phyloP scores from a whole-genome alignment of 1,140 invertebrate genomes.

The Eumaeus atala region DNA sequence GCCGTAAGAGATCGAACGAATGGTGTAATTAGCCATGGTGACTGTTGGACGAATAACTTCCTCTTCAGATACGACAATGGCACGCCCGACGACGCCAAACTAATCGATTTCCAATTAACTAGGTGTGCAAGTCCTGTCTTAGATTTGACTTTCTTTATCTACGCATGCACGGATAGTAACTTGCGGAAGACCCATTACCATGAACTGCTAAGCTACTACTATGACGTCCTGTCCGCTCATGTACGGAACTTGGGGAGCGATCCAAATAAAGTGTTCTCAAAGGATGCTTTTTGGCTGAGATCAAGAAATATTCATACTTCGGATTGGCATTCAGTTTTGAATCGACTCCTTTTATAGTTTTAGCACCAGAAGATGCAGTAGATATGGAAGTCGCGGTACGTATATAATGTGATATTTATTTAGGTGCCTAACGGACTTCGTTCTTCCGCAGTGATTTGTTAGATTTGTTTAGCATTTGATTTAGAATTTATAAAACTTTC shows the following conservation, averaged over 20 bases:
- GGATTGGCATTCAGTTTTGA: slow-evolving; percentile 79
- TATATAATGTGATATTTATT: too few relatives aligned
- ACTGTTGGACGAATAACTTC: slow-evolving; percentile 85
- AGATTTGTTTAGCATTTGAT: too few relatives aligned
- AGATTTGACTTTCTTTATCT: slow-evolving; percentile 79
- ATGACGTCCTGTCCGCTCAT: slow-evolving; percentile 72
- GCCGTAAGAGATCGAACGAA: slow-evolving; percentile 44
- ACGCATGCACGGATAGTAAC: slow-evolving; percentile 76
- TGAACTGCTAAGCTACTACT: slow-evolving; percentile 75
- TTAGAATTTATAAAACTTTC: too few relatives aligned
- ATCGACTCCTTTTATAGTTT: slow-evolving; percentile 76
- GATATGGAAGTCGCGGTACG: slow-evolving; percentile 76
- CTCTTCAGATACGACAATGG: slow-evolving; percentile 71
- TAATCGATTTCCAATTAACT: slow-evolving; percentile 83
- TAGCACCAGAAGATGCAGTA: slow-evolving; percentile 76
- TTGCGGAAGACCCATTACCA: slow-evolving; percentile 76
- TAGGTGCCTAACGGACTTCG: too few relatives aligned
- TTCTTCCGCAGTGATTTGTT: too few relatives aligned
- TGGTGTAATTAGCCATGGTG: slow-evolving; percentile 80
- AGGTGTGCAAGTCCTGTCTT: slow-evolving; percentile 76
- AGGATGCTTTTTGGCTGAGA: slow-evolving; percentile 67
- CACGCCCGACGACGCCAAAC: slow-evolving; percentile 69
- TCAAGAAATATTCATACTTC: slow-evolving; percentile 77
- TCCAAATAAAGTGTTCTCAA: slow-evolving; percentile 75
- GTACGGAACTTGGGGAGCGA: slow-evolving; percentile 77